These are phyloP conservation scores for Psylliodes chrysocephalus DNA, from an alignment of 2,888 invertebrate species.

Conservation along the genomic window DNA sequence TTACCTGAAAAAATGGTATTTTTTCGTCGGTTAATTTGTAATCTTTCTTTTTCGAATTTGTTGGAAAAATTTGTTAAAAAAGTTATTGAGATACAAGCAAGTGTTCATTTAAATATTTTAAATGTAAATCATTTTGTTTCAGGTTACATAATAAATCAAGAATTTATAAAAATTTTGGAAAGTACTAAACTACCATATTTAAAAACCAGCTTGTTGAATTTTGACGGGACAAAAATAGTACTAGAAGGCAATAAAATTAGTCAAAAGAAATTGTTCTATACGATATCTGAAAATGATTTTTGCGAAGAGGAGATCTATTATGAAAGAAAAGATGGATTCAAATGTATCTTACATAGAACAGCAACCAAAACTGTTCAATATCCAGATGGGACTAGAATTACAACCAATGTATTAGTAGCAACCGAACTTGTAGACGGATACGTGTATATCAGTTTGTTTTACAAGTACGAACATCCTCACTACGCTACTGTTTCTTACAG, in stretches of 20 bases:
- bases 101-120: too few species aligned
- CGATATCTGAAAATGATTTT: slow-evolving; percentile 47
- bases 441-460: slow-evolving; percentile 48
- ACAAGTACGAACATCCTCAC: slow-evolving; percentile 50
- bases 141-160: slow-evolving; percentile 39
- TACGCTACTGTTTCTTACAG: slow-evolving; percentile 48
- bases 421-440: slow-evolving; percentile 50
- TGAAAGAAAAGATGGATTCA: slow-evolving; percentile 53
- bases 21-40: too few species aligned
- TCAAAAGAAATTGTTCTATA: slow-evolving; percentile 45
- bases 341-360: slow-evolving; percentile 42
- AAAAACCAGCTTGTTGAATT: slow-evolving; percentile 45
- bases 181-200: slow-evolving; percentile 46
- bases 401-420: slow-evolving; percentile 35
- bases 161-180: slow-evolving; percentile 39
- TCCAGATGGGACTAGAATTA: slow-evolving; percentile 50
- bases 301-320: slow-evolving; percentile 47
- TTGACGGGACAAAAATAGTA: slow-evolving; percentile 47
- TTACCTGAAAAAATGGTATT: too few species aligned
- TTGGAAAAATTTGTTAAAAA: too few species aligned
- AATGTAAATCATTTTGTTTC: too few species aligned
- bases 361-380: slow-evolving; percentile 45
- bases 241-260: slow-evolving; percentile 42
- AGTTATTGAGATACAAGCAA: too few species aligned
- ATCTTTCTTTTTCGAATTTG: too few species aligned